Evolutionary conservation across 2,888 invertebrate genomes (phyloP).

Genomic region (Zygaena filipendulae): DNA sequence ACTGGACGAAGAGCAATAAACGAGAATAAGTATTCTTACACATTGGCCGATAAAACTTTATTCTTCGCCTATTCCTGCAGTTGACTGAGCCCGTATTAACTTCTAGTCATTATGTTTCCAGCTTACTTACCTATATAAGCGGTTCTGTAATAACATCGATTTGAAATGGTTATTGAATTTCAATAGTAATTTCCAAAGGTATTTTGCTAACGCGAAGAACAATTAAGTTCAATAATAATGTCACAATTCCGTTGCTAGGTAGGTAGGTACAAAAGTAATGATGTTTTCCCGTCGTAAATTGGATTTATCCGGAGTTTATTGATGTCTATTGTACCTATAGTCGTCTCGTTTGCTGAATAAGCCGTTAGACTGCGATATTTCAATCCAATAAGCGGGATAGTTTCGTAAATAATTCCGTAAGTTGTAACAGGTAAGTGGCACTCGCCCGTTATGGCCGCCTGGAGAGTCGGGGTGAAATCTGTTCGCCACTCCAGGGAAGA

Average conservation of each 20-base stretch:
- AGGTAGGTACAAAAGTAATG: too few species aligned
- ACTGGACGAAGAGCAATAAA: conserved; percentile 60
- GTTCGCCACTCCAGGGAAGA: conserved; percentile 31
- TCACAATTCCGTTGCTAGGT: too few species aligned
- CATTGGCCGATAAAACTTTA: conserved; percentile 55
- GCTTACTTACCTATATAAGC: too few species aligned
- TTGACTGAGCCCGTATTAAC: conserved; percentile 2
- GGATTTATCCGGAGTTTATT: too few species aligned
- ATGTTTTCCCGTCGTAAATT: too few species aligned
- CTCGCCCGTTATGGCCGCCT: conserved; percentile 49
- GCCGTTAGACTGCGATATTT: conserved; percentile 37
- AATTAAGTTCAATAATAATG: too few species aligned
- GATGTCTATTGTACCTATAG: conserved; percentile 23
- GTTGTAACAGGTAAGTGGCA: conserved; percentile 63
- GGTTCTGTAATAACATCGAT: too few species aligned
- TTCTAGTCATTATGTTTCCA: too few species aligned
- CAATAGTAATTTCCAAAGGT: too few species aligned
- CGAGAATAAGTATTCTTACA: conserved; percentile 58
- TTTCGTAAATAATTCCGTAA: conserved; percentile 63
- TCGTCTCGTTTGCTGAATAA: conserved; percentile 32
- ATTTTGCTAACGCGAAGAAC: too few species aligned
- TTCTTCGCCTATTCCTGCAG: too few species aligned
- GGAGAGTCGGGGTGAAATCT: conserved; percentile 35
- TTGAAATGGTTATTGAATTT: too few species aligned
- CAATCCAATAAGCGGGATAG: conserved; percentile 60